Evolutionary conservation across 2,797 vertebrate genomes (phyloP), one percentile per base, ranked within the genome.

Genomic region (Pantherophis vulpinus): DNA sequence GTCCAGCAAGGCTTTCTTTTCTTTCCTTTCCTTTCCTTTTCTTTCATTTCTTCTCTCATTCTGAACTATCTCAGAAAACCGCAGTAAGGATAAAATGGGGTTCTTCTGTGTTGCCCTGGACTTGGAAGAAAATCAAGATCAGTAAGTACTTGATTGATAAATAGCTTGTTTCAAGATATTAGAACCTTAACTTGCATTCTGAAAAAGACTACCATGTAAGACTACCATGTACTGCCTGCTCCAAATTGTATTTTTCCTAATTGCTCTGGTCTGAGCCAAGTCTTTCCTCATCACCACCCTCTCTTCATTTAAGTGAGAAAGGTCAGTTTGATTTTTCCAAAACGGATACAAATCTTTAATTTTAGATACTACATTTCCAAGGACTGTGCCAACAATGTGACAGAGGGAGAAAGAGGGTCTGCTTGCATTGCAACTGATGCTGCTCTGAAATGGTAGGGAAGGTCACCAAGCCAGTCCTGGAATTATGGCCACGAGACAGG

Each of bases 351-450:
- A 96, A 88, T 91, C 96, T 96, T 96, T 97, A 97, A 97, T 96
- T 97, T 97, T 96, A 97, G 97, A 91, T 94, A 95, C 95, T 96
- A 83, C 94, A 93, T 97, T 98, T 97, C 97, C 97, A 97, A 95
- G 92, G 87, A 87, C 13, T 58, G 94, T 93, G 96, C 97, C 97
- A 97, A 96, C 94, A 96, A 96, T 79, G 91, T 96, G 96, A 97
- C 95, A 94, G 94, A 97, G 91, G 51, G 56, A 88, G 91, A 70
- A 32, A 25, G 83, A 55, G 51, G 89, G 93, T 25, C 70, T 23
- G 4, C 61, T 91, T 94, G 92, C 94, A 90, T 70, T 37, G 86
- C 90, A 88, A 92, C 47, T 1, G 89, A 93, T 91, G 92, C 90
- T 93, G 88, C 90, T 95, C 83, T 95, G 94, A 94, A 93, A 93